phyloP scores from a whole-genome alignment of 2,888 invertebrate species.

The Drosophila quinaria region DNA sequence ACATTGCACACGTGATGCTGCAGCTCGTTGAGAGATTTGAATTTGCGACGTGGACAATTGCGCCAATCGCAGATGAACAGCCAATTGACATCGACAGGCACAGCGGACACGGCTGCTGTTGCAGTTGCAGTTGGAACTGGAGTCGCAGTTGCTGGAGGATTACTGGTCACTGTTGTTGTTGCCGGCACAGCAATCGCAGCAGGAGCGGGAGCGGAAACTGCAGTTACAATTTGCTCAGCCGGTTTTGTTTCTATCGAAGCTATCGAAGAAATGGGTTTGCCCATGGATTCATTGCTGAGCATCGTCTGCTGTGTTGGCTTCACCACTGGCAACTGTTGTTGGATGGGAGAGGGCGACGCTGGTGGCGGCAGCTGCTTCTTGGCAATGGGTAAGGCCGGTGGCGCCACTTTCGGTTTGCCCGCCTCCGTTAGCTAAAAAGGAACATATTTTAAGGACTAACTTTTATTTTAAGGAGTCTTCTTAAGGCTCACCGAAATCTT shows the following conservation, averaged over 20 bases:
- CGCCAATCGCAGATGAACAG: constrained; percentile 96
- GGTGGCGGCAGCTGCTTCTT: constrained; percentile 43
- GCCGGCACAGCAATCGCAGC: constrained; percentile 10
- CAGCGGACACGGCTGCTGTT: constrained; percentile 40
- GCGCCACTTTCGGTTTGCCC: constrained; percentile 36
- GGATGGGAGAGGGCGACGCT: constrained; percentile 11
- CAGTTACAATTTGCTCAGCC: not conserved
- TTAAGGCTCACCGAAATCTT: constrained; percentile 65
- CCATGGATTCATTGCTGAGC: constrained; percentile 25
- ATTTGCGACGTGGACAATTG: constrained; percentile 93
- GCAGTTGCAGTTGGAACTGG: constrained; percentile 3
- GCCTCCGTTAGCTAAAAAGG: constrained; percentile 42
- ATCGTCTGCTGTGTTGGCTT: constrained; percentile 42
- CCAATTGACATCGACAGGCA: constrained; percentile 83
- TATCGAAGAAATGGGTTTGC: constrained; percentile 29
- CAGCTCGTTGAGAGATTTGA: constrained; percentile 91
- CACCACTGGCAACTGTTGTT: constrained; percentile 37
- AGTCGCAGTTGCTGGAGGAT: constrained; percentile 6
- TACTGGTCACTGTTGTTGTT: constrained; percentile 11
- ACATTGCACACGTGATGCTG: constrained; percentile 94
- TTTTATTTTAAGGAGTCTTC: too few species aligned
- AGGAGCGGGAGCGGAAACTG: not conserved
- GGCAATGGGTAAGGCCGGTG: constrained; percentile 31
- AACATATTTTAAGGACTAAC: not conserved
- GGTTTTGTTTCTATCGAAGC: not conserved